Conservation (phyloP, 2,113 vertebrate species). For the Apeltes quadracus region DNA sequence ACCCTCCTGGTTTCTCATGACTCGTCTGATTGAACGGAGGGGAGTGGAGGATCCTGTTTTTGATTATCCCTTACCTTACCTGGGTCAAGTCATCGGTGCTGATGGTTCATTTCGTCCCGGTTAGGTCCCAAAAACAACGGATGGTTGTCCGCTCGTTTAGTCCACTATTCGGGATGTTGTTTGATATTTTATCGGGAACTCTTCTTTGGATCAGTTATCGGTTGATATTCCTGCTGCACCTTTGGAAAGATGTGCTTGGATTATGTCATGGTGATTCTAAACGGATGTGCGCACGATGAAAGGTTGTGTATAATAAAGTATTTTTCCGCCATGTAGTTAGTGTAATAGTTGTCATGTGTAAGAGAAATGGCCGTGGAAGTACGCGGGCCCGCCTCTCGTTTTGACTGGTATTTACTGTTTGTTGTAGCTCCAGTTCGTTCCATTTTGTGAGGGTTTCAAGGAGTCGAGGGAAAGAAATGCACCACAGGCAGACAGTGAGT, state of each 20-base stretch:
- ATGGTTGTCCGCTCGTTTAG: no score
- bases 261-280: background rate
- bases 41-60: background rate
- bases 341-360: background rate
- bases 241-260: background rate
- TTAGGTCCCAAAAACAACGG: background rate
- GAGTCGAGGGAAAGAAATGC: background rate
- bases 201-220: background rate
- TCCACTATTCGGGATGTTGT: background rate
- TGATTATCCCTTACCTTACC: constrained; percentile 4
- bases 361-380: background rate
- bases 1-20: constrained; percentile 43
- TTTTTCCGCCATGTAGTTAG: background rate
- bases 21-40: constrained; percentile 9
- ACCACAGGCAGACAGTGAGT: constrained; percentile 42
- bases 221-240: background rate
- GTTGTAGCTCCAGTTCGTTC: background rate
- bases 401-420: background rate
- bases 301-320: background rate
- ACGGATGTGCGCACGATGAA: background rate
- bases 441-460: background rate
- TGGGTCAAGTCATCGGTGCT: background rate
- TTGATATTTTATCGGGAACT: background rate
- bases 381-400: background rate
- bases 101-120: background rate